Conservation (phyloP, 2,797 vertebrate species). For the Myotis findleyi region DNA sequence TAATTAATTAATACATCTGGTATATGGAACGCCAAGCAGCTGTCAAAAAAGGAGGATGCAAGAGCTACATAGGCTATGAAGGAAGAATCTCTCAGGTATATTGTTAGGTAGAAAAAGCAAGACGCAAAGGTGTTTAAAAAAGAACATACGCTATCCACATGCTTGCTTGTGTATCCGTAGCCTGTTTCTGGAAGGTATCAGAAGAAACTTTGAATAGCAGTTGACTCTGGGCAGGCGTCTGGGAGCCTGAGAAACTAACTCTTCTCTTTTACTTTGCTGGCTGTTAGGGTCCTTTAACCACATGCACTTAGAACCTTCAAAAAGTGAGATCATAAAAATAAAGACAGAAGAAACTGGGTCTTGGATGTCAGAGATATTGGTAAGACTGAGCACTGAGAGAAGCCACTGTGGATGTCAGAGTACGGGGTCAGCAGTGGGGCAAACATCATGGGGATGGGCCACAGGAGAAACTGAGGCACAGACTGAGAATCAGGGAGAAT, state of each 20-base stretch:
- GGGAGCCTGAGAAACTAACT: background rate
- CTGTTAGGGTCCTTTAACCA: background rate
- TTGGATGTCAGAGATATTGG: background rate
- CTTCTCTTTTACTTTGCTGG: background rate
- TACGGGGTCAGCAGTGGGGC: background rate
- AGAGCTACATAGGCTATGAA: background rate
- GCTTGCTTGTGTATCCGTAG: background rate
- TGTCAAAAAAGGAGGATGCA: background rate
- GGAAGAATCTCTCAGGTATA: background rate
- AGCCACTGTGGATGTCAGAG: background rate
- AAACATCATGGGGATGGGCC: background rate
- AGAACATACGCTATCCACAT: background rate
- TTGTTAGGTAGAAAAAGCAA: background rate
- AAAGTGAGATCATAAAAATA: conserved; percentile 16
- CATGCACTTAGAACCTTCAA: background rate
- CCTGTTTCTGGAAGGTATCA: conserved; percentile 12
- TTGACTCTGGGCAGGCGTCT: background rate
- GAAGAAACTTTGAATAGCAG: background rate
- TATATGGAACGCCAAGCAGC: background rate
- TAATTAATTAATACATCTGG: background rate
- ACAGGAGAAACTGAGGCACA: background rate
- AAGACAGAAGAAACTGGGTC: background rate
- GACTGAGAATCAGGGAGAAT: background rate
- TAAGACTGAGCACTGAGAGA: background rate
- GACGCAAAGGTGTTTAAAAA: background rate